Percentiles rank a stretch among this genome's conserved stretches.
Conservation (phyloP, 2,888 invertebrate genomes). For the Cheilosia pagana region DNA sequence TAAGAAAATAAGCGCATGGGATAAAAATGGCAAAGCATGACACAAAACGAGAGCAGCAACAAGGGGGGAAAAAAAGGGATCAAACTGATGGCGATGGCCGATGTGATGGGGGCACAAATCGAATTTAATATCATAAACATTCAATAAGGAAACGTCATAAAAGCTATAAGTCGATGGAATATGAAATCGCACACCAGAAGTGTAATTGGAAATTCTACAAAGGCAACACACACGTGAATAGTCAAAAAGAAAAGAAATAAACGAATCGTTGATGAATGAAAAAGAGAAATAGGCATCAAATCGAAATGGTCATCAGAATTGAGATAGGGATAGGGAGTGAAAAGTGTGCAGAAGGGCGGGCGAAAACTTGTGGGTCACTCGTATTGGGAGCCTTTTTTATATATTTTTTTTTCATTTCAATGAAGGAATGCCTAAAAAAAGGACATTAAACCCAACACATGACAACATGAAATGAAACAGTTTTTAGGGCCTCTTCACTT, state of each 20-base stretch:
- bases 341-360: not conserved
- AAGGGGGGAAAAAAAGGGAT: constrained; percentile 58
- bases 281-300: constrained; percentile 54
- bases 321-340: constrained; percentile 23
- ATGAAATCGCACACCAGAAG: constrained; percentile 66
- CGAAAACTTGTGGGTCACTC: constrained; percentile 47
- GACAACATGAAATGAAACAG: constrained; percentile 45
- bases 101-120: constrained; percentile 77
- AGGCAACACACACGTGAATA: constrained; percentile 79
- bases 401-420: constrained; percentile 34
- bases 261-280: constrained; percentile 10
- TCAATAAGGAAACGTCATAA: constrained; percentile 81
- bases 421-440: constrained; percentile 43
- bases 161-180: constrained; percentile 74
- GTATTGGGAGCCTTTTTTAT: constrained; percentile 40
- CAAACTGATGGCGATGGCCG: constrained; percentile 29
- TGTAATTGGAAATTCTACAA: constrained; percentile 79
- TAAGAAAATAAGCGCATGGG: constrained; percentile 57
- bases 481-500: constrained; percentile 28
- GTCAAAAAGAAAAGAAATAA: constrained; percentile 46
- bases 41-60: constrained; percentile 51
- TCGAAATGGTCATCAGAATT: constrained; percentile 71
- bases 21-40: constrained; percentile 66
- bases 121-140: constrained; percentile 84
- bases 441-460: constrained; percentile 55